These are phyloP conservation scores for Apeira syringaria DNA, from an alignment of 2,888 invertebrate genomes.

Conservation along the genomic window DNA sequence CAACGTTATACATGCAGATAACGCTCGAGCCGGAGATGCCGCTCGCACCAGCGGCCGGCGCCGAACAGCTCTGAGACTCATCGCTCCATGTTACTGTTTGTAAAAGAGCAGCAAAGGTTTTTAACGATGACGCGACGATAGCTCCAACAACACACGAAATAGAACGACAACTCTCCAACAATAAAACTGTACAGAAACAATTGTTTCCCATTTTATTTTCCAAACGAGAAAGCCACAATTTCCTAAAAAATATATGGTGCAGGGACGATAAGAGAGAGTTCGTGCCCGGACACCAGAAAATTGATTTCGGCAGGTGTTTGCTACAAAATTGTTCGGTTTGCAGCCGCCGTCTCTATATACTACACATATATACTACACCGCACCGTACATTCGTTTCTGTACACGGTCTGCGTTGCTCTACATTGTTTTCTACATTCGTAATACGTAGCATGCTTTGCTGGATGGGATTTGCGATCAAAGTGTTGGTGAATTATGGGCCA, in stretches of 20 bases:
- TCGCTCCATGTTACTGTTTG: too few species aligned
- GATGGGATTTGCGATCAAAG: constrained; percentile 18
- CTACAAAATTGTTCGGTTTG: constrained; percentile 38
- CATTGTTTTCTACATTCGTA: constrained; percentile 27
- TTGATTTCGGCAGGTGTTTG: constrained; percentile 56
- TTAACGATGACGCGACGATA: too few species aligned
- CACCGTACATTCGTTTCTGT: constrained; percentile 7
- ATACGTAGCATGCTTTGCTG: constrained; percentile 16
- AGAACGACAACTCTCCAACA: constrained; percentile 11
- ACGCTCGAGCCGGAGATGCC: too few species aligned
- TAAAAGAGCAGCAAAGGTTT: too few species aligned
- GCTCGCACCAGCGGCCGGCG: too few species aligned
- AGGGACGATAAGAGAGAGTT: constrained; percentile 32
- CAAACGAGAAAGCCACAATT: constrained; percentile 31
- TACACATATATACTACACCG: too few species aligned
- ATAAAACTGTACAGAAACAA: constrained; percentile 24
- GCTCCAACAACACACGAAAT: constrained; percentile 2
- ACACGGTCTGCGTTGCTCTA: constrained; percentile 8
- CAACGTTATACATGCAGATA: too few species aligned
- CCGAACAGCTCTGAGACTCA: too few species aligned
- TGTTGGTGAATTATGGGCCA: constrained; percentile 24
- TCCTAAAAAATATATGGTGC: constrained; percentile 34
- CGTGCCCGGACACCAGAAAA: constrained; percentile 51
- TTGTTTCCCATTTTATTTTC: constrained; percentile 30
- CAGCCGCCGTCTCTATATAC: constrained; percentile 10